These are phyloP conservation scores for Danio tinwini DNA, from an alignment of 2,797 vertebrate species.

Conservation along the genomic window DNA sequence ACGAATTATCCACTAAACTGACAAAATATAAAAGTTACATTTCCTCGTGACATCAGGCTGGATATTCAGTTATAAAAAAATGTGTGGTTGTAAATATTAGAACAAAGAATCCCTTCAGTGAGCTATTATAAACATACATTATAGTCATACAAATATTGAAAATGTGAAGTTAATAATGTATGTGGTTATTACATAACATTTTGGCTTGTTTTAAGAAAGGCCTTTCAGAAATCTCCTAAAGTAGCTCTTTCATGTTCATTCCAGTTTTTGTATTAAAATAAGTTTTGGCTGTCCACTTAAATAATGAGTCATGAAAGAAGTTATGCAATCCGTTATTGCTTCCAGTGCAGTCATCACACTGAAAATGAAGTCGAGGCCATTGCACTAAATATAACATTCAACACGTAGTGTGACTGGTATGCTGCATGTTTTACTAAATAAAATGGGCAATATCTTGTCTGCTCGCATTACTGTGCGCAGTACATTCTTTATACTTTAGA, in stretches of 20 bases:
- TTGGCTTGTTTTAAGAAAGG: background rate
- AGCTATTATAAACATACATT: no score
- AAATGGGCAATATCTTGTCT: background rate
- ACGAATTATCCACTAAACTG: no score
- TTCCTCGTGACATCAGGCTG: no score
- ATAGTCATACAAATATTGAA: no score
- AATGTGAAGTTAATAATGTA: no score
- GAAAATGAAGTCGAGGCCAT: background rate
- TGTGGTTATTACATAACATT: background rate
- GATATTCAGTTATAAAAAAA: no score
- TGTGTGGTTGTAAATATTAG: no score
- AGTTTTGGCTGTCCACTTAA: background rate
- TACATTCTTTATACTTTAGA: background rate
- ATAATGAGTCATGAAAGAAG: constrained; percentile 18
- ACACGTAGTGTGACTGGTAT: background rate
- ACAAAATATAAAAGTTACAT: no score
- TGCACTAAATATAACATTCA: background rate
- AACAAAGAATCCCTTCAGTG: no score
- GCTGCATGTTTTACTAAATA: background rate
- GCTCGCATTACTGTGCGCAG: background rate
- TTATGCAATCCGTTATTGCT: constrained; percentile 18
- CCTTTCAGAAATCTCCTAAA: background rate
- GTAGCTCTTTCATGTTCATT: background rate
- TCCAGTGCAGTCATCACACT: background rate
- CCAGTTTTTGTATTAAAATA: background rate